These are phyloP conservation scores for Pseudocheirus occidentalis DNA, from an alignment of 2,797 vertebrate species.

Conservation along the genomic window DNA sequence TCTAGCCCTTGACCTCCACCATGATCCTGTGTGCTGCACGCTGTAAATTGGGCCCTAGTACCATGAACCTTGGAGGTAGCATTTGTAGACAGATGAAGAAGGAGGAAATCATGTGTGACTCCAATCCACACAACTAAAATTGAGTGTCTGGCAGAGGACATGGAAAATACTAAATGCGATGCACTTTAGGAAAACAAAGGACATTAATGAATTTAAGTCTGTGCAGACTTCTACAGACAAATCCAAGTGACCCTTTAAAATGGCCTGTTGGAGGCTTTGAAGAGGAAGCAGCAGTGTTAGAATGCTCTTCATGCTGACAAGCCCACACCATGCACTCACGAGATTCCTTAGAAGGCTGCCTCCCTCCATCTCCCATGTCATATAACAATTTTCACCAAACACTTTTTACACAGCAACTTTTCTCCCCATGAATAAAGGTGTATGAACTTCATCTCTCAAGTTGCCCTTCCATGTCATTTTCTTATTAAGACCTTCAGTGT, in stretches of 20 bases:
- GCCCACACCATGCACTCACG: neutral
- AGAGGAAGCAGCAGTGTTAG: neutral
- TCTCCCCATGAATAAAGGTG: neutral
- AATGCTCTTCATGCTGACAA: neutral
- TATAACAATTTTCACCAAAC: neutral
- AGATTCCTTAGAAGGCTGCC: neutral
- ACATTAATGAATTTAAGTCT: neutral
- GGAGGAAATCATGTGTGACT: neutral
- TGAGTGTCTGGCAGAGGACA: neutral
- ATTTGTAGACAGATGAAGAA: neutral
- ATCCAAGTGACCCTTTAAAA: neutral
- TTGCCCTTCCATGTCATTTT: neutral
- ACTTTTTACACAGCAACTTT: neutral
- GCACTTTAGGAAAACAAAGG: neutral
- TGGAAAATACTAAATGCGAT: neutral
- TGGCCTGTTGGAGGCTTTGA: neutral
- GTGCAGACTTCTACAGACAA: neutral
- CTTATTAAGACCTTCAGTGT: neutral
- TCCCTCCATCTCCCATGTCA: neutral
- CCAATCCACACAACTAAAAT: neutral
- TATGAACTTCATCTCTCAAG: neutral
- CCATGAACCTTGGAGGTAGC: neutral
- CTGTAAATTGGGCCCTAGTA: neutral
- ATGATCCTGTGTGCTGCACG: neutral
- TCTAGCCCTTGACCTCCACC: neutral